Base-by-base conservation (phyloP, 23 tunicate species). In the Halocynthia aurantium region DNA sequence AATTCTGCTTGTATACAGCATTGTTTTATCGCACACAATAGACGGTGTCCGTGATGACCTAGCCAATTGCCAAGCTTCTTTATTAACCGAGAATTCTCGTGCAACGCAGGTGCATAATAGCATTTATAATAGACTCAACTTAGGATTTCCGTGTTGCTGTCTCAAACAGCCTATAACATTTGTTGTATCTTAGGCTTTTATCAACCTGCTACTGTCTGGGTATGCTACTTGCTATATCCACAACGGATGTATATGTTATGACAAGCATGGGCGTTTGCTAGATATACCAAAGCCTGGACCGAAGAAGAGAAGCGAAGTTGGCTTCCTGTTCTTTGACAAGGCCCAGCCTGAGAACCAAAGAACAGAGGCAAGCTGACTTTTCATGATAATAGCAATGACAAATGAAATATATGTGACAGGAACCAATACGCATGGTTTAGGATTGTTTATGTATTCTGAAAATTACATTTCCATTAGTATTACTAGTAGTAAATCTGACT, bases 321-420 rank as follows among this genome's bases (percentile, higher is more conserved):
- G 96, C 63, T 89, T 89, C 70, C 72, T 89, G 22, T 89, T 84
- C 56, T 89, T 84, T 50, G 67, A 89, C 75, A 89, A 89, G 76
- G 70, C 75, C 52, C 88, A 89, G 75, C 61, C 57, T 6, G 96
- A 89, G 31, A 65, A 80, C 7, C 80, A 81, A 50, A 62, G 96
- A 18, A 89, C 96, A 6, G 70, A 80, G 85, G 96, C 84, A 40
- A 53, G 66, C 20, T 55, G 13, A 11, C 77, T 0, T 60, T 15
- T 15, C 4, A n/a, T 60, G 17, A 60, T n/a, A 20, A 10, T 31
- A 44, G 50, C 9, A 11, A 70, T 20, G 50, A 11, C 12, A 15
- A 67, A 18, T 11, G 2, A 18, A 31, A 31, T 31, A 31, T 31
- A 31, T 31, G 44, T 31, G 4, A 31, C 44, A 31, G 44, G 44